Evolutionary conservation across 2,888 invertebrate genomes (phyloP).

Genomic region (Amaurobius ferox): DNA sequence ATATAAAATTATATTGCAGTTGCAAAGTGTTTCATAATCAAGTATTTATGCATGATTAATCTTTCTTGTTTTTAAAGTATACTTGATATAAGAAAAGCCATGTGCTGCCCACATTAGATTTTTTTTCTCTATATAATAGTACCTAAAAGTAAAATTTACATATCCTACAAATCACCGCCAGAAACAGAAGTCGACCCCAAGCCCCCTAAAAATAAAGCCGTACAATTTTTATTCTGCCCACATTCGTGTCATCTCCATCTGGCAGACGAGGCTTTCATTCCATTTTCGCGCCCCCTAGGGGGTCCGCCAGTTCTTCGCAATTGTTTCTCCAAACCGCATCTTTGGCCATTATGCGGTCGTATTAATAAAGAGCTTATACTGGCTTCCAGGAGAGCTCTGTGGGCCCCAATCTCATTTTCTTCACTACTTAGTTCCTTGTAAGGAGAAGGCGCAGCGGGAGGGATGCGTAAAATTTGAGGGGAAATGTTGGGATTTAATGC

Average conservation of each 20-base stretch:
- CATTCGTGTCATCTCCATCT: not conserved
- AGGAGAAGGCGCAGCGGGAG: slow-evolving; percentile 3
- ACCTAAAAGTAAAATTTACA: no score
- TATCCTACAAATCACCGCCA: no score
- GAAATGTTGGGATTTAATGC: not conserved
- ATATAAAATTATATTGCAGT: no score
- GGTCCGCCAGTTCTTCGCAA: slow-evolving; percentile 5
- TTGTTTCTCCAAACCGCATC: slow-evolving; percentile 50
- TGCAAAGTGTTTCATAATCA: no score
- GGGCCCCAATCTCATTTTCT: slow-evolving; percentile 47
- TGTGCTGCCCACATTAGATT: no score
- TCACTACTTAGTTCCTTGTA: slow-evolving; percentile 1
- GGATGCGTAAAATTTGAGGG: not conserved
- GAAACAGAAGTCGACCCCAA: no score
- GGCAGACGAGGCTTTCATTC: not conserved
- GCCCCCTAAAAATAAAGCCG: no score
- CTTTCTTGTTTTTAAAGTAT: no score
- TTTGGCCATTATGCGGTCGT: slow-evolving; percentile 58
- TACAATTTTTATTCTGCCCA: not conserved
- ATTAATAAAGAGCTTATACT: slow-evolving; percentile 46
- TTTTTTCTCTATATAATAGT: no score
- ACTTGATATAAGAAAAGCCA: no score
- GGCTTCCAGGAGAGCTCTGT: not conserved
- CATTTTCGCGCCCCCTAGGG: slow-evolving; percentile 29
- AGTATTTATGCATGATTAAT: no score